phyloP scores from a whole-genome alignment of 2,113 vertebrate species.

The Manacus vitellinus region DNA sequence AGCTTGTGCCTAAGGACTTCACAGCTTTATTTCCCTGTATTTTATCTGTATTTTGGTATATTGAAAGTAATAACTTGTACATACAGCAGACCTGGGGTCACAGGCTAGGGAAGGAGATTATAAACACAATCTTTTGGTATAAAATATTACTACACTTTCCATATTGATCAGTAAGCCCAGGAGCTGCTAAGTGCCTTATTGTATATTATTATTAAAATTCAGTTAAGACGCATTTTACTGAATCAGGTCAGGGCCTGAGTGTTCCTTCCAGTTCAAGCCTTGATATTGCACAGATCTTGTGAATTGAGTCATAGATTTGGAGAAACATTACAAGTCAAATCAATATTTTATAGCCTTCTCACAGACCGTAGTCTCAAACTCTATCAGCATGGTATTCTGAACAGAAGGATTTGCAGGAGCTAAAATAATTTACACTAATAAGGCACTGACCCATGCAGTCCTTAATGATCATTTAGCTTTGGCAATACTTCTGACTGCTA shows the following conservation, averaged over 20 bases:
- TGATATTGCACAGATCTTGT: background rate
- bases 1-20: background rate
- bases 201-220: background rate
- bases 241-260: background rate
- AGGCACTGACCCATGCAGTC: background rate
- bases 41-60: background rate
- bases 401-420: background rate
- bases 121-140: background rate
- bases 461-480: constrained; percentile 1
- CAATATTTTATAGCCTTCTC: constrained; percentile 23
- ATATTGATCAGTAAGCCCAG: background rate
- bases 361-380: background rate
- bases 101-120: background rate
- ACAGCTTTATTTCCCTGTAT: background rate
- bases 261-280: background rate
- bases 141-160: background rate
- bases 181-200: background rate
- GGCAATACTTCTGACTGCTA: background rate
- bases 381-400: background rate
- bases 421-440: constrained; percentile 28
- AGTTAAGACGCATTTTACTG: constrained; percentile 7
- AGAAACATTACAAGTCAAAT: constrained; percentile 33
- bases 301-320: constrained; percentile 5
- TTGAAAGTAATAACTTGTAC: background rate
- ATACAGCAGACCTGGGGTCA: background rate